A percentile compares a stretch with the other conserved stretches of the same genome.
Conservation (phyloP, 1,140 invertebrate genomes). For the Psix sp. region DNA sequence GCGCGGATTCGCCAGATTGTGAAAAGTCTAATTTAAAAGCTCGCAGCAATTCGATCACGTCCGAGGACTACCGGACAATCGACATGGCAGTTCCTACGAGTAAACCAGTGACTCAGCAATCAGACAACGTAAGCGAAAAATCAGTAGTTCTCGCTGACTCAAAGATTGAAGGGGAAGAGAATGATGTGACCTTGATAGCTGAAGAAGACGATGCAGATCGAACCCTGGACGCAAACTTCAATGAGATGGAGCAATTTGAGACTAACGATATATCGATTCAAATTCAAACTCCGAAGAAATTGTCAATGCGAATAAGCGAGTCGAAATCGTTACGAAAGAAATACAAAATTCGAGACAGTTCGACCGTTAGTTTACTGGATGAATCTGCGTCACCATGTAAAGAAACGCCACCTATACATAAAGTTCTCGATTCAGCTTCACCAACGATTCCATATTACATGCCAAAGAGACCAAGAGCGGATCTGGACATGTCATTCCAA, state of each 20-base stretch:
- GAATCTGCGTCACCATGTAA: slow-evolving; percentile 70
- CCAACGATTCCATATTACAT: slow-evolving; percentile 58
- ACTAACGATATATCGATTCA: slow-evolving; percentile 13
- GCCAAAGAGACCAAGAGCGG: slow-evolving; percentile 67
- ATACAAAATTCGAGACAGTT: slow-evolving; percentile 24
- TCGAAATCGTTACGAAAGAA: slow-evolving; percentile 22
- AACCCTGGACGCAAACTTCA: background rate
- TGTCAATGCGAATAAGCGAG: slow-evolving; percentile 8
- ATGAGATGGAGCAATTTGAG: background rate
- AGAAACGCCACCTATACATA: slow-evolving; percentile 69
- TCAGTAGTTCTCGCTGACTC: background rate
- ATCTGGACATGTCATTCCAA: slow-evolving; percentile 48
- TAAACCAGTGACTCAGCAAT: no score
- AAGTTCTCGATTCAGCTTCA: slow-evolving; percentile 42
- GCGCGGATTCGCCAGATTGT: slow-evolving; percentile 78
- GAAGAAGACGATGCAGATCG: background rate
- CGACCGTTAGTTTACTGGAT: slow-evolving; percentile 63
- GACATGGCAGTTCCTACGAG: slow-evolving; percentile 60
- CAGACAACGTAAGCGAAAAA: background rate
- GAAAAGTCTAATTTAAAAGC: slow-evolving; percentile 64
- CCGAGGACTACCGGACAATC: slow-evolving; percentile 66
- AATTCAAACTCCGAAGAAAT: slow-evolving; percentile 26
- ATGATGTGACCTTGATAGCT: background rate
- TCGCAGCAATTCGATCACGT: slow-evolving; percentile 67
- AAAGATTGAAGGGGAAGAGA: background rate